Percentiles rank a stretch among this genome's conserved stretches.
phyloP scores from a whole-genome alignment of 2,113 vertebrate species.

The Grammomys surdaster region DNA sequence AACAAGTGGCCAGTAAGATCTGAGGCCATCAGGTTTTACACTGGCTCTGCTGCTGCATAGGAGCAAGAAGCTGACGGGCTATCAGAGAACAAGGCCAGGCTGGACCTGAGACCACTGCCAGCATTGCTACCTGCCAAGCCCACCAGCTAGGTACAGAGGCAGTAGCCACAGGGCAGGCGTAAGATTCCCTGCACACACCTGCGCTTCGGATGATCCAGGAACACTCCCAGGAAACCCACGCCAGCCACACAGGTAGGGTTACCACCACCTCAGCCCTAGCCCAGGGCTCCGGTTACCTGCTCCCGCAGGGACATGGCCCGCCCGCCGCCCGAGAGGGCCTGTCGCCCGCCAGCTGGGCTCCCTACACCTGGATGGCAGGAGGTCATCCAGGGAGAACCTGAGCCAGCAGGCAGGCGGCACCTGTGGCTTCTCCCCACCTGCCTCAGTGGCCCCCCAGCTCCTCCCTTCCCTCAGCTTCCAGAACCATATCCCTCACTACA shows the following conservation, averaged over 20 bases:
- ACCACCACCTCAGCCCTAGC: slow-evolving; percentile 34
- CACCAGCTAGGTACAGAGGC: rapidly evolving
- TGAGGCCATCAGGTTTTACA: rapidly evolving
- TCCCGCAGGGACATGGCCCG: neutral
- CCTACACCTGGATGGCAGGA: slow-evolving; percentile 56
- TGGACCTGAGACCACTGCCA: neutral
- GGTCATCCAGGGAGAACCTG: slow-evolving; percentile 52
- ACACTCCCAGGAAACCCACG: slow-evolving; percentile 68
- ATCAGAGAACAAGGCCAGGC: too few relatives aligned
- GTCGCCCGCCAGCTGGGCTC: slow-evolving; percentile 78
- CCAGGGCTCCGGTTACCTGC: slow-evolving; percentile 74
- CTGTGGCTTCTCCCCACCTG: neutral
- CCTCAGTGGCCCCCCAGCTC: neutral
- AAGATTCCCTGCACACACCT: neutral
- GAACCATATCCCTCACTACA: neutral
- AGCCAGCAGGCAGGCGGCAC: slow-evolving; percentile 27
- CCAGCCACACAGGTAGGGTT: slow-evolving; percentile 72
- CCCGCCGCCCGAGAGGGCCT: neutral
- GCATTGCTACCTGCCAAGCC: rapidly evolving
- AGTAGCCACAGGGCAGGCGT: neutral
- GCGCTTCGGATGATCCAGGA: neutral
- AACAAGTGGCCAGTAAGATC: neutral
- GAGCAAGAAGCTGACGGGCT: neutral
- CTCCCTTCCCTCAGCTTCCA: neutral
- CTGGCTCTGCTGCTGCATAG: rapidly evolving